Evolutionary conservation across 2,113 vertebrate genomes (phyloP).

Genomic region (Sebastes schlegelii): DNA sequence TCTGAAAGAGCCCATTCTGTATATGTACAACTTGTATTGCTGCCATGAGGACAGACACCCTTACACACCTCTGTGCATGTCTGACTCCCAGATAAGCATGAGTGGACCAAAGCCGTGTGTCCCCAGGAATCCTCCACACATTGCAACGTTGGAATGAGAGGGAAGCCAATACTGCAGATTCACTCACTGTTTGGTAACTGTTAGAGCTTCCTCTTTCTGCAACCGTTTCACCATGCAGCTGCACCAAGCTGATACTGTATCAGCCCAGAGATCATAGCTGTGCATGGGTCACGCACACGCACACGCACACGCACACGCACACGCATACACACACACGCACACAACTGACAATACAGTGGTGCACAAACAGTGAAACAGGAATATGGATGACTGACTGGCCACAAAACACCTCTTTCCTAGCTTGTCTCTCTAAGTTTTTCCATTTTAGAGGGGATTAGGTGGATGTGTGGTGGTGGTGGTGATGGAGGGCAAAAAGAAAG

Average conservation of each 20-base stretch:
- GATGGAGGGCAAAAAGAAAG: neutral
- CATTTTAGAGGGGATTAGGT: slow-evolving; percentile 23
- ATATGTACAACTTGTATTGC: neutral
- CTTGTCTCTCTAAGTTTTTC: neutral
- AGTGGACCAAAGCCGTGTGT: neutral
- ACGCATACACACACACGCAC: neutral
- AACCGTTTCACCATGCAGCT: slow-evolving; percentile 64
- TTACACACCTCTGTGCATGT: neutral
- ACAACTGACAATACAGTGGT: slow-evolving; percentile 3
- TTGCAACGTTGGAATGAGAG: slow-evolving; percentile 4
- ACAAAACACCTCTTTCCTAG: slow-evolving; percentile 14
- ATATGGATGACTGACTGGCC: neutral
- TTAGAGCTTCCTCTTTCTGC: slow-evolving; percentile 59
- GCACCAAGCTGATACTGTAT: slow-evolving; percentile 68
- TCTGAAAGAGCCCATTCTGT: neutral
- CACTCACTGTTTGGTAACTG: slow-evolving; percentile 53
- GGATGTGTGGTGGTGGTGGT: slow-evolving; percentile 15
- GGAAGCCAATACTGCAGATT: slow-evolving; percentile 58
- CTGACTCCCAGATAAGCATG: neutral
- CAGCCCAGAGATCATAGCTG: slow-evolving; percentile 54
- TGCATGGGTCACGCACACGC: neutral
- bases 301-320: neutral
- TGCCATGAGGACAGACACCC: neutral
- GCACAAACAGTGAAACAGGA: slow-evolving; percentile 23
- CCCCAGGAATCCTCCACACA: neutral